Evolutionary conservation across 1,140 invertebrate species (phyloP), one percentile per base, ranked within the genome.

Genomic region (Neodiprion virginianus): DNA sequence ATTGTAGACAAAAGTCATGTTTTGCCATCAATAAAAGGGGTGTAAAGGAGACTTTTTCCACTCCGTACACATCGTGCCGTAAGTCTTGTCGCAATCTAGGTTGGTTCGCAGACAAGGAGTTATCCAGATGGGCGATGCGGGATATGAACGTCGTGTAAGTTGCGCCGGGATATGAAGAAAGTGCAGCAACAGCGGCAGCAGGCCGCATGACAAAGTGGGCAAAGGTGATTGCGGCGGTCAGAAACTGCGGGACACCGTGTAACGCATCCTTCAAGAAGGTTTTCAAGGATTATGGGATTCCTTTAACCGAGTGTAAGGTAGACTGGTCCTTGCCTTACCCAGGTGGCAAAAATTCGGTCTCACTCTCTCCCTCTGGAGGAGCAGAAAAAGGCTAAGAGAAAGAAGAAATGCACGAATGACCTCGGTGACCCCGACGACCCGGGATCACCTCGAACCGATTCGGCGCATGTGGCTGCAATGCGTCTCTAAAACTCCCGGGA

Each of bases 251-350:
- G 78, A 79, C 76, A 81, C 71, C 79, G 80, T 82, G 81, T 82
- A 83, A 82, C 81, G 82, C 83, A 82, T 82, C 79, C 81, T 77
- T 74, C 49, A 78, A 75, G 80, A 84, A 80, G 80, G 82, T 84
- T 83, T 79, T 81, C 79, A 76, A 80, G 82, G 82, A 84, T 84
- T 84, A 84, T 78, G 75, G 76, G 82, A 84, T 83, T 79, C 78
- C 82, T 79, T 76, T 73, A 75, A 77, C 76, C 79, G 75, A 80
- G 78, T 76, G 73, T 78, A 75, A 40, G 28, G 28, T 5, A 1
- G 5, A 5, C 28, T 40, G 28, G 28, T 40, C 28, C 28, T 40
- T 40, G 28, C 28, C 28, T 40, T 5, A 40, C 28, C 28, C 28
- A 40, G 28, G 28, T 40, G 28, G 28, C 2, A 40, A 40, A 40